These are phyloP conservation scores for Seriola rivoliana DNA, from an alignment of 2,113 vertebrate species.

Conservation along the genomic window DNA sequence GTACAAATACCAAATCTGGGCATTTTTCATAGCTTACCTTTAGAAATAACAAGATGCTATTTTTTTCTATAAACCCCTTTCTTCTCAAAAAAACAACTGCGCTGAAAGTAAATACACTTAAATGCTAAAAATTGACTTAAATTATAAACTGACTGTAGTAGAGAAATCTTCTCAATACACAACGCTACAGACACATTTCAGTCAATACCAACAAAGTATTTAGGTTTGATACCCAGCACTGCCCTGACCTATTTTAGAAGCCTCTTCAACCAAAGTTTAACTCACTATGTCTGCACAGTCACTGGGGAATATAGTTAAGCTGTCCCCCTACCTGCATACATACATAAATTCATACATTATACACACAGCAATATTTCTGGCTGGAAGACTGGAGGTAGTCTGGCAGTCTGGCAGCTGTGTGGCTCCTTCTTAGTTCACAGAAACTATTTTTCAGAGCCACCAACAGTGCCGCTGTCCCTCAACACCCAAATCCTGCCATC, in stretches of 20 bases:
- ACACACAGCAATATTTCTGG: conserved; percentile 3
- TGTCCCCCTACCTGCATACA: not conserved
- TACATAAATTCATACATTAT: conserved; percentile 5
- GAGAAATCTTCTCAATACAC: not conserved
- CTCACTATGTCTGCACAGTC: not conserved
- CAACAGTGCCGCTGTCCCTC: conserved; percentile 31
- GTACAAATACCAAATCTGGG: not conserved
- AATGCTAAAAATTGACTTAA: not conserved
- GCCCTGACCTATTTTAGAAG: not conserved
- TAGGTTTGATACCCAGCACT: not conserved
- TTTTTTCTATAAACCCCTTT: not conserved
- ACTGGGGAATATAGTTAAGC: not conserved
- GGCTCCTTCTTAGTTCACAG: conserved; percentile 29
- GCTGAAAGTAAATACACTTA: not conserved
- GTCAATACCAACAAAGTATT: not conserved
- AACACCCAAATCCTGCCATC: conserved; percentile 39
- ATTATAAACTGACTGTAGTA: not conserved
- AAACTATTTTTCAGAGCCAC: conserved; percentile 33
- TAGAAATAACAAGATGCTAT: not conserved
- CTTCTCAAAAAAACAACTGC: not conserved
- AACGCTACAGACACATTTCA: not conserved
- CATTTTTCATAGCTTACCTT: not conserved
- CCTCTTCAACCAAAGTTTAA: not conserved
- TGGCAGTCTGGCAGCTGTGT: not conserved
- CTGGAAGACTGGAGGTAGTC: not conserved